Percentiles rank a stretch among this genome's conserved stretches.
phyloP scores from a whole-genome alignment of 2,113 vertebrate species.

The Platichthys flesus region DNA sequence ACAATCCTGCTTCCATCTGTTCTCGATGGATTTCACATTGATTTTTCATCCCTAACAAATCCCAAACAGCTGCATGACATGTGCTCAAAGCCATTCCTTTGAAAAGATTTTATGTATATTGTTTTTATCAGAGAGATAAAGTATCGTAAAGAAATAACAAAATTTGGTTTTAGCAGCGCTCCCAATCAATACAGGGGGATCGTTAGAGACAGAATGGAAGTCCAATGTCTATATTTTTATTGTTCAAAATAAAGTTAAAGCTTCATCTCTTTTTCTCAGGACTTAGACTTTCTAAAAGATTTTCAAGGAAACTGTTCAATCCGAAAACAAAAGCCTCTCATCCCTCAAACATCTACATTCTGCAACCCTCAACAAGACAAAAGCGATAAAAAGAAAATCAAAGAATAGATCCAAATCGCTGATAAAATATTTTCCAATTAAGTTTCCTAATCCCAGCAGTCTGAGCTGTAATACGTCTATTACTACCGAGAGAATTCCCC shows the following conservation, averaged over 20 bases:
- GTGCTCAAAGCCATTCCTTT: slow-evolving; percentile 39
- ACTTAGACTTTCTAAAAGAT: neutral
- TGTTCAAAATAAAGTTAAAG: neutral
- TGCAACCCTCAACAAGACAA: neutral
- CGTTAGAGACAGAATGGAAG: slow-evolving; percentile 6
- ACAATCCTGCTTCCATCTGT: slow-evolving; percentile 47
- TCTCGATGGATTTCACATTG: slow-evolving; percentile 51
- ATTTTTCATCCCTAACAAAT: slow-evolving; percentile 48
- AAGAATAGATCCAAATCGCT: neutral
- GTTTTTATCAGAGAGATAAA: slow-evolving; percentile 8
- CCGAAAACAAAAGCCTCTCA: too few relatives aligned
- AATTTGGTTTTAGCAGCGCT: slow-evolving; percentile 22
- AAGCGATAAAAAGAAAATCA: neutral
- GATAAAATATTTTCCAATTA: neutral
- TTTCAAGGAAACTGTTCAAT: too few relatives aligned
- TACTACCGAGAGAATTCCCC: neutral
- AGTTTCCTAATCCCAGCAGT: neutral
- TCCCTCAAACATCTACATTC: neutral
- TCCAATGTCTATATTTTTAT: slow-evolving; percentile 5
- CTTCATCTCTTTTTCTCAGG: slow-evolving; percentile 1
- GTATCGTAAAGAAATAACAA: slow-evolving; percentile 33
- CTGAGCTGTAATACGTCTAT: neutral
- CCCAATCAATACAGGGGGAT: slow-evolving; percentile 36
- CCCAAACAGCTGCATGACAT: slow-evolving; percentile 42
- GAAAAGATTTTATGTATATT: slow-evolving; percentile 42